A percentile compares a stretch with the other conserved stretches of the same genome.
Conservation (phyloP, 2,797 vertebrate genomes). For the Hephaestus fuliginosus region DNA sequence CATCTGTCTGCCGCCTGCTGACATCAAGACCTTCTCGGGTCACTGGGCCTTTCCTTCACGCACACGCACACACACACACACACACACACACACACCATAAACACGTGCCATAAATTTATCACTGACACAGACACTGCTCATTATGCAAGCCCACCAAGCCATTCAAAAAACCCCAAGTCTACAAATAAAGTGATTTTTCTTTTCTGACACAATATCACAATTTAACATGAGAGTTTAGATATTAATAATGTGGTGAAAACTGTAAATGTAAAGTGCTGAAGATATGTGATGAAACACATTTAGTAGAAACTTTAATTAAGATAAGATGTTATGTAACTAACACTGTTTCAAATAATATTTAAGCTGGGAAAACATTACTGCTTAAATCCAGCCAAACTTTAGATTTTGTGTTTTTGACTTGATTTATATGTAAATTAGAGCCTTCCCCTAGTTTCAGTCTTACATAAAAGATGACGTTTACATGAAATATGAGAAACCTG, state of each 20-base stretch:
- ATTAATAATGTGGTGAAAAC: neutral
- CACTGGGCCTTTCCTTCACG: constrained; percentile 54
- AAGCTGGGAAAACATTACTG: neutral
- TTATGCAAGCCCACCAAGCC: constrained; percentile 30
- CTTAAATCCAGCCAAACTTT: neutral
- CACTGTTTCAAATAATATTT: neutral
- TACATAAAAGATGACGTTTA: neutral
- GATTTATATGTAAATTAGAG: neutral
- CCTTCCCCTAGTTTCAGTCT: neutral
- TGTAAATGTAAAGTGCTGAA: neutral
- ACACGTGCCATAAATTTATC: constrained; percentile 82
- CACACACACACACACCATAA: constrained; percentile 30
- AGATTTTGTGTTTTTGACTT: neutral
- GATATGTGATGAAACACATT: neutral
- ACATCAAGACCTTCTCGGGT: constrained; percentile 74
- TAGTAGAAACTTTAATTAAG: neutral
- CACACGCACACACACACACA: constrained; percentile 26
- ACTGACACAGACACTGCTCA: constrained; percentile 61
- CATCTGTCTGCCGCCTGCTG: constrained; percentile 83
- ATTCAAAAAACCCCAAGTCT: neutral
- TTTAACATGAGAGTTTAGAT: neutral
- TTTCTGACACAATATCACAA: neutral
- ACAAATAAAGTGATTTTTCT: neutral
- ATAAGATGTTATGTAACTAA: neutral
- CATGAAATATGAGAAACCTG: neutral